A percentile compares a stretch with the other conserved stretches of the same genome.
Conservation (phyloP, 2,113 vertebrate species). For the Marmota flaviventris region DNA sequence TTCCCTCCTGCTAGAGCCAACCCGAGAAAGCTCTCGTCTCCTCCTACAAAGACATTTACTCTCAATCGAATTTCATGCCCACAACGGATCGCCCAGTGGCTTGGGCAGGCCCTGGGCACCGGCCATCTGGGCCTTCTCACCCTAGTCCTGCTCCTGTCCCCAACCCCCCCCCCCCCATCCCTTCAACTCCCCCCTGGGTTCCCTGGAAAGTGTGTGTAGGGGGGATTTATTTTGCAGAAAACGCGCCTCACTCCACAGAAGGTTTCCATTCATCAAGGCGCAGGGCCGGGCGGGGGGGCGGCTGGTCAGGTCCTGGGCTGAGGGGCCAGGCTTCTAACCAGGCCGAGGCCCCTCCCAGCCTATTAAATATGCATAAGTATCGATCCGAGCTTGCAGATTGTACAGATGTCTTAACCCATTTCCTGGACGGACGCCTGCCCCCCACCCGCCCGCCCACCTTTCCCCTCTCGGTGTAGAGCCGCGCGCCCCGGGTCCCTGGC, state of each 20-base stretch:
- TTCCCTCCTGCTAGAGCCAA: too few relatives aligned
- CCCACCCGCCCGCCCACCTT: background rate
- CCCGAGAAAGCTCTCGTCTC: too few relatives aligned
- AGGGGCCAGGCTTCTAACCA: background rate
- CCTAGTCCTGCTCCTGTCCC: rapidly evolving
- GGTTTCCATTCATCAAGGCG: too few relatives aligned
- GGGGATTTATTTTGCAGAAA: too few relatives aligned
- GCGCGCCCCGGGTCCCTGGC: constrained; percentile 43
- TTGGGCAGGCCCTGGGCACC: rapidly evolving
- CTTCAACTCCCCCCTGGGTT: too few relatives aligned
- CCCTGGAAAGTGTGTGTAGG: too few relatives aligned
- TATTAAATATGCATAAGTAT: constrained; percentile 88
- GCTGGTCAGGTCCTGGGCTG: background rate
- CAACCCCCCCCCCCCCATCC: too few relatives aligned
- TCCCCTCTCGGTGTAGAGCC: rapidly evolving
- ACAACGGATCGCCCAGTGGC: rapidly evolving
- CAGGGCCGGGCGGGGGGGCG: too few relatives aligned
- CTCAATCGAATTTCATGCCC: too few relatives aligned
- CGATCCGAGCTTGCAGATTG: constrained; percentile 83
- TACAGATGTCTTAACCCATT: constrained; percentile 82
- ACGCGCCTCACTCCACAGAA: too few relatives aligned
- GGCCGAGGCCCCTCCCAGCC: background rate
- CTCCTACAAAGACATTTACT: rapidly evolving
- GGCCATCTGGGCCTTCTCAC: background rate
- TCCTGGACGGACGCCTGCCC: too few relatives aligned